These are phyloP conservation scores for Seriola dumerili DNA, from an alignment of 2,113 vertebrate species.

Conservation along the genomic window DNA sequence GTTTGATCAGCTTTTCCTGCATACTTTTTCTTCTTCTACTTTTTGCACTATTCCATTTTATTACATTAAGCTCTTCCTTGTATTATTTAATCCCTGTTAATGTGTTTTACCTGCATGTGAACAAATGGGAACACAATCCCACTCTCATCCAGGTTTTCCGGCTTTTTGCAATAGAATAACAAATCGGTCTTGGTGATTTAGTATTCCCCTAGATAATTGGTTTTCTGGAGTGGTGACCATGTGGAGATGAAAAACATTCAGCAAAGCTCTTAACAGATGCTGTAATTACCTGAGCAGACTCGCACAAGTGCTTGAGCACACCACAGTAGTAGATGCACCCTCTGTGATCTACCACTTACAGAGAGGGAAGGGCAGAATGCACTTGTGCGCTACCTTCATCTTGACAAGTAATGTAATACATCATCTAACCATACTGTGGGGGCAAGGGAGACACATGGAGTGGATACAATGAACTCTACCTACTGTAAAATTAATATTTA, in stretches of 20 bases:
- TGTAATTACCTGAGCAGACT: slow-evolving; percentile 86
- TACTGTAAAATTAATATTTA: neutral
- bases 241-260: slow-evolving; percentile 88
- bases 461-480: neutral
- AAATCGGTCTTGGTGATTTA: slow-evolving; percentile 78
- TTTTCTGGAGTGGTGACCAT: slow-evolving; percentile 87
- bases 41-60: neutral
- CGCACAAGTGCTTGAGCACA: slow-evolving; percentile 66
- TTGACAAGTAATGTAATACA: slow-evolving; percentile 52
- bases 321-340: slow-evolving; percentile 51
- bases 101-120: slow-evolving; percentile 50
- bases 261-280: slow-evolving; percentile 86
- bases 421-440: slow-evolving; percentile 28
- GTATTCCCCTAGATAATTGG: slow-evolving; percentile 83
- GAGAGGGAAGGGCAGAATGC: slow-evolving; percentile 56
- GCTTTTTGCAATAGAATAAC: slow-evolving; percentile 73
- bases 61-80: slow-evolving; percentile 9
- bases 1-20: neutral
- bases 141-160: slow-evolving; percentile 57
- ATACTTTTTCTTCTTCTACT: neutral
- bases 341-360: slow-evolving; percentile 60
- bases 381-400: slow-evolving; percentile 40
- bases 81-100: slow-evolving; percentile 8
- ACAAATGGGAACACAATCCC: slow-evolving; percentile 46
- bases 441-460: slow-evolving; percentile 21